Evolutionary conservation across 2,888 invertebrate genomes (phyloP).

Genomic region (Drosophila mimica): DNA sequence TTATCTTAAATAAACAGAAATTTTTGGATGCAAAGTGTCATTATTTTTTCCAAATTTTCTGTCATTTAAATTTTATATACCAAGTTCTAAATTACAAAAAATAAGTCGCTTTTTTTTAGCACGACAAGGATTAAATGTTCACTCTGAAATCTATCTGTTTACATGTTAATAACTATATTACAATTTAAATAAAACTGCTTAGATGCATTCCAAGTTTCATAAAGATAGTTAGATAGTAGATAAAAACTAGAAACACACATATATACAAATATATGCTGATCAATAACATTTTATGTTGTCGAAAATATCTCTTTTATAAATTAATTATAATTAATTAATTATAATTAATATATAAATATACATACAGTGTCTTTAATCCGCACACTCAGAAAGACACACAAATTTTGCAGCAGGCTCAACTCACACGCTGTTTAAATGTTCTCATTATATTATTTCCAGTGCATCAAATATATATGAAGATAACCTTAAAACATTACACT

Average conservation of each 20-base stretch:
- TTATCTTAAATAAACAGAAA: background rate
- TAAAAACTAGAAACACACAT: background rate
- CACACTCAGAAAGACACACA: background rate
- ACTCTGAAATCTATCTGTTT: background rate
- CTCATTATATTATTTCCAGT: no score
- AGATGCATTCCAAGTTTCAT: background rate
- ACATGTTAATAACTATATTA: background rate
- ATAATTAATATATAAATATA: background rate
- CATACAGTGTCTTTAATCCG: background rate
- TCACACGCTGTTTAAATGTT: background rate
- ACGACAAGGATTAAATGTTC: background rate
- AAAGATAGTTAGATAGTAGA: background rate
- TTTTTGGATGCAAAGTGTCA: no score
- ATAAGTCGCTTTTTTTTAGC: background rate
- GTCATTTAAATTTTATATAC: background rate
- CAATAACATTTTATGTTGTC: background rate
- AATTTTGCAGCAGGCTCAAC: background rate
- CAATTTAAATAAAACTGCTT: background rate
- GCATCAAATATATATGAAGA: background rate
- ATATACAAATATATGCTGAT: background rate
- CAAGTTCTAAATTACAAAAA: background rate
- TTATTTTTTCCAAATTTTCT: background rate
- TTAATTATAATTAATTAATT: no score
- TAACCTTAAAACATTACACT: background rate
- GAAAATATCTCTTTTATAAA: background rate